Evolutionary conservation across 2,888 invertebrate species (phyloP).

Genomic region (Hemaris fuciformis): DNA sequence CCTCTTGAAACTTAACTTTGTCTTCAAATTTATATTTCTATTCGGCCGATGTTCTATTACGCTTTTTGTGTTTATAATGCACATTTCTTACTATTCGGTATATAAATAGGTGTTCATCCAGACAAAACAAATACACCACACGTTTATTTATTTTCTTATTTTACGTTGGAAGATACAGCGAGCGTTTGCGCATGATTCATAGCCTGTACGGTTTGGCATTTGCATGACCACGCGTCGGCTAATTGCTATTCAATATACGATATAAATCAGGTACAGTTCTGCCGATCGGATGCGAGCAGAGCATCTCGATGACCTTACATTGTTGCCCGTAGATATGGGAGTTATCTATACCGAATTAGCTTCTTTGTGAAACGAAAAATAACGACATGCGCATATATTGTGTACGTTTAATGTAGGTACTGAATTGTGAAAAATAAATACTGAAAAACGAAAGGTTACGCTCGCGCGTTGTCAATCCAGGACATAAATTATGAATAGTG

Average conservation of each 20-base stretch:
- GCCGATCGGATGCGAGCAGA: constrained; percentile 36
- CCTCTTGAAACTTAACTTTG: background rate
- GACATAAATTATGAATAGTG: constrained; percentile 49
- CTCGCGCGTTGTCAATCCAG: background rate
- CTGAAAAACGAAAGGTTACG: background rate
- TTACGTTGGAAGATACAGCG: constrained; percentile 42
- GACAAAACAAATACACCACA: constrained; percentile 42
- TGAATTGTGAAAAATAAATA: background rate
- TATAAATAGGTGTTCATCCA: constrained; percentile 28
- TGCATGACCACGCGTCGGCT: constrained; percentile 61
- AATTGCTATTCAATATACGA: constrained; percentile 66
- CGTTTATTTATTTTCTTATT: constrained; percentile 48
- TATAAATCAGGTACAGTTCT: constrained; percentile 60
- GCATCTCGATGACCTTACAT: constrained; percentile 42
- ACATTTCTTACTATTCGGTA: constrained; percentile 9
- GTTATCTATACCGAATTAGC: constrained; percentile 11
- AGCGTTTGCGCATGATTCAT: constrained; percentile 61
- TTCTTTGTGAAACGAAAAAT: constrained; percentile 4
- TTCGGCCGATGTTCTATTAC: background rate
- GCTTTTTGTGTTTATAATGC: constrained; percentile 3
- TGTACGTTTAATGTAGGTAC: background rate
- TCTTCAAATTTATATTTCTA: background rate
- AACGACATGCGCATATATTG: background rate
- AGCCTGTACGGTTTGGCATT: constrained; percentile 53
- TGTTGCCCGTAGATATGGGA: constrained; percentile 18